phyloP scores from a whole-genome alignment of 2,888 invertebrate species.

The Monopis laevigella region DNA sequence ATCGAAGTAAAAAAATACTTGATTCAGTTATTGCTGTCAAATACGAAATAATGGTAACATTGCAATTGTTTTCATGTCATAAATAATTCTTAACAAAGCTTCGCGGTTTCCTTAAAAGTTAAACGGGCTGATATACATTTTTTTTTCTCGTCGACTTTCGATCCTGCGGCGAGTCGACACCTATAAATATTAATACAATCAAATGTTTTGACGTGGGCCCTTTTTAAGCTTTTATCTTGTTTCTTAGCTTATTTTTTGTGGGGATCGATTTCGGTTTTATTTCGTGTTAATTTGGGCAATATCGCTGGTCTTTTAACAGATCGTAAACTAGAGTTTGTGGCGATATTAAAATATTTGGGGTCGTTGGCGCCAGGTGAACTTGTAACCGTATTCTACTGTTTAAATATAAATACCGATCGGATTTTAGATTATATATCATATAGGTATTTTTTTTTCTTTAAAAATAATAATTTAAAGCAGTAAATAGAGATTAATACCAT shows the following conservation, averaged over 20 bases:
- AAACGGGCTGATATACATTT: constrained; percentile 65
- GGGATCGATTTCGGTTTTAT: constrained; percentile 60
- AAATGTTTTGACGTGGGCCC: constrained; percentile 67
- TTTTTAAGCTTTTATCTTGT: constrained; percentile 65
- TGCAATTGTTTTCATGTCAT: constrained; percentile 63
- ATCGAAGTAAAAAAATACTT: constrained; percentile 38
- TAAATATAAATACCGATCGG: too few species aligned
- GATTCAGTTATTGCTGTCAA: constrained; percentile 63
- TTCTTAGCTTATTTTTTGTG: constrained; percentile 61
- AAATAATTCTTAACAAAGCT: constrained; percentile 64
- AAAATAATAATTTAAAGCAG: too few species aligned
- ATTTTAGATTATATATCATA: too few species aligned
- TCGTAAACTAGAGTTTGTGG: constrained; percentile 52
- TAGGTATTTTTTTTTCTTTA: too few species aligned
- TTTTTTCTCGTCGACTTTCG: constrained; percentile 48
- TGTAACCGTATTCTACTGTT: too few species aligned
- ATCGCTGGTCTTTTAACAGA: constrained; percentile 67
- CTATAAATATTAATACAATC: constrained; percentile 69
- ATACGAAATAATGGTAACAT: constrained; percentile 62
- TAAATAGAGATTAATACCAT: too few species aligned
- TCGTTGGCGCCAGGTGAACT: constrained; percentile 14
- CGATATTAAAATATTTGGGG: constrained; percentile 4
- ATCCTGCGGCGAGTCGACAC: constrained; percentile 52
- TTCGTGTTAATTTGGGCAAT: constrained; percentile 68
- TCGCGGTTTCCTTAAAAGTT: constrained; percentile 66